Evolutionary conservation across 2,797 vertebrate species (phyloP), one percentile per base, ranked within the genome.

Genomic region (Sebastes reedi): DNA sequence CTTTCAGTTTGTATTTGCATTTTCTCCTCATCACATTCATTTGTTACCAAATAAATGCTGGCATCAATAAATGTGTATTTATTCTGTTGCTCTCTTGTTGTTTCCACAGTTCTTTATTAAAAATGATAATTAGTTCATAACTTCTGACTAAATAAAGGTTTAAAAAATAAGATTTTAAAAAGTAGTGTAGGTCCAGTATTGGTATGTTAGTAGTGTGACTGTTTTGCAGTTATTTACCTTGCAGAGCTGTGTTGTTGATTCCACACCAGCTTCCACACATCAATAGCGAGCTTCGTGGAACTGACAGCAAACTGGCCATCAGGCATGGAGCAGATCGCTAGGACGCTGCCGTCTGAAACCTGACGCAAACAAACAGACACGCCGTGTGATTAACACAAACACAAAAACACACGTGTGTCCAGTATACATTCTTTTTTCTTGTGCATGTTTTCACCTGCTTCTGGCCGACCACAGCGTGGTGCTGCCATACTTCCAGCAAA

Each of bases 401-500:
- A 81, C 18, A 77, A 34, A 58, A 36, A 59, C 12, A 60, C 1
- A 58, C 5, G 5, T 1, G 13, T 16, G 11, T 72, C 5, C 4
- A 4, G 10, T 8, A 8, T 12, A 32, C 7, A 22, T 36, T 7
- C 0, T 1, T 10, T 64, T 59, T 18, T 27, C 11, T 12, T 3
- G 22, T 39, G 25, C 0, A 1, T 34, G 50, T 68, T 27, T 52
- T 89, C 61, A 95, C 93, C 92, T 94, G 91, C 56, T 90, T 93
- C 42, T 25, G 68, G 61, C 88, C 89, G 12, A 95, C 54, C 55
- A 90, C 4, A 2, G 67, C 16, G 67, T 72, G 82, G 54, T 91
- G 58, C 16, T 84, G 85, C 97, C 97, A 97, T 18, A 97, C 16
- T 50, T 95, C 94, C 39, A 98, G 77, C 54, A 95, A 92, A 54